Conservation (phyloP, 2,888 invertebrate genomes). For the Euphydryas editha region DNA sequence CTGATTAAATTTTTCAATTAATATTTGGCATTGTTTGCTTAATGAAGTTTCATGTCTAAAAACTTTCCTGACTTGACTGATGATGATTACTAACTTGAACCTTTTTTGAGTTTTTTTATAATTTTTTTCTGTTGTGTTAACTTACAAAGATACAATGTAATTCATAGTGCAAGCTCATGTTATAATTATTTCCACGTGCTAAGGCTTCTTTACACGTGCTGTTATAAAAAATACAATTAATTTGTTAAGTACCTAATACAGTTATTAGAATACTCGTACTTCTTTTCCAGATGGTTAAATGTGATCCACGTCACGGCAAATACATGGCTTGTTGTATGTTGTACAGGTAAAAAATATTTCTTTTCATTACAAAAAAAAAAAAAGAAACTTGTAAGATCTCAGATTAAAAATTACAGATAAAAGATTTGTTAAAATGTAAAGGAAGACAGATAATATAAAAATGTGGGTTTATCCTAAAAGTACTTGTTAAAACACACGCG, state of each 20-base stretch:
- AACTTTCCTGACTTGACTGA: not conserved
- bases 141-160: not conserved
- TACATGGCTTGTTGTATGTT: constrained; percentile 98
- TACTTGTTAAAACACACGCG: no score
- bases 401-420: no score
- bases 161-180: not conserved
- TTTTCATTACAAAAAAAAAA: not conserved
- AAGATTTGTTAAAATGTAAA: no score
- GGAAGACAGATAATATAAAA: no score
- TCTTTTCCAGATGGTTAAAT: constrained; percentile 91
- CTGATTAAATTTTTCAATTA: not conserved
- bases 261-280: not conserved
- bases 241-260: no score
- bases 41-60: not conserved
- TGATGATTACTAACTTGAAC: not conserved
- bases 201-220: no score
- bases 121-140: no score
- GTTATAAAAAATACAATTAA: no score
- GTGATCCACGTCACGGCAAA: constrained; percentile 94
- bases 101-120: no score
- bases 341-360: constrained; percentile 81
- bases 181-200: no score
- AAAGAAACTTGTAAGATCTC: no score
- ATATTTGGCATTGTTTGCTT: not conserved
- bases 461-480: no score